Percentiles rank a stretch among this genome's conserved stretches.
Conservation (phyloP, 1,140 invertebrate genomes). For the Leptinotarsa lineolata region DNA sequence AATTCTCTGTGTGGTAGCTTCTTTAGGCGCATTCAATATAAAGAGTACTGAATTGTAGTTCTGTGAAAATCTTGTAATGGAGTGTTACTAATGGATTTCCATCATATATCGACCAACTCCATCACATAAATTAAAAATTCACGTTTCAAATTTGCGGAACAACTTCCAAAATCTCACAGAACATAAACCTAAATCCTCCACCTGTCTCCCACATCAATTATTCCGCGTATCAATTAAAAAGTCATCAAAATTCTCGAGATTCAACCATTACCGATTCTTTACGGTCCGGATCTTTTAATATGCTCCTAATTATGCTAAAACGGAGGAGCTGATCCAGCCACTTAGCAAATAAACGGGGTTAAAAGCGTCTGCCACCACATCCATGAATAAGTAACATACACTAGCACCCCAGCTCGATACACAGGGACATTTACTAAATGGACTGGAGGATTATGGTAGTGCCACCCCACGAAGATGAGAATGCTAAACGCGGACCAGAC, state of each 20-base stretch:
- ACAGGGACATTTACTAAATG: slow-evolving; percentile 44
- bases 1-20: too few species aligned
- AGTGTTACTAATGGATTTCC: too few species aligned
- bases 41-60: too few species aligned
- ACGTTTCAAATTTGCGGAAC: too few species aligned
- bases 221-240: not conserved
- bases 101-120: too few species aligned
- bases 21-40: too few species aligned
- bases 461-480: slow-evolving; percentile 8
- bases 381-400: slow-evolving; percentile 48
- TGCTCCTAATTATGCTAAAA: slow-evolving; percentile 34
- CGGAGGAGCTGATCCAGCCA: slow-evolving; percentile 35
- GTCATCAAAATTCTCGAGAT: not conserved
- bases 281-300: slow-evolving; percentile 24
- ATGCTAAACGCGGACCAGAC: slow-evolving; percentile 10
- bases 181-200: too few species aligned
- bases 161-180: too few species aligned
- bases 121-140: too few species aligned
- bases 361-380: slow-evolving; percentile 45
- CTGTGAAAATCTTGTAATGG: too few species aligned
- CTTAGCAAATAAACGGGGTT: slow-evolving; percentile 46
- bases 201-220: too few species aligned
- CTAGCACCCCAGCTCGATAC: slow-evolving; percentile 31
- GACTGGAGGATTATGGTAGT: slow-evolving; percentile 38
- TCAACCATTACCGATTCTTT: slow-evolving; percentile 4